These are phyloP conservation scores for Triplophysa bombifrons DNA, from an alignment of 2,797 vertebrate species.

Conservation along the genomic window DNA sequence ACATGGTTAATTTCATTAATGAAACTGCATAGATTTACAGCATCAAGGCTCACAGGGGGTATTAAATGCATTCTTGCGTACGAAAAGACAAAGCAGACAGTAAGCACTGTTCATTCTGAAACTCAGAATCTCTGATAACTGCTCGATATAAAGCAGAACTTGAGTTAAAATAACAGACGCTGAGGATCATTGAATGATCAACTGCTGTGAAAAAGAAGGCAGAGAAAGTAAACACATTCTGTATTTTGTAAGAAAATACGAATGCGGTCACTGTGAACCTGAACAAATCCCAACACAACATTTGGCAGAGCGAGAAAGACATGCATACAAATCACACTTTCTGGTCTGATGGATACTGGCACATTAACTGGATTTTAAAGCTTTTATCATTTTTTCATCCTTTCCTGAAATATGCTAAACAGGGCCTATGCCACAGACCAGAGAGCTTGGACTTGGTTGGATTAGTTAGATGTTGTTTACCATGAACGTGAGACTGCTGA, in stretches of 20 bases:
- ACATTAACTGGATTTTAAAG: neutral
- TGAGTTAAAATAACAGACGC: neutral
- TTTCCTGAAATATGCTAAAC: neutral
- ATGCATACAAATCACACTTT: constrained; percentile 4
- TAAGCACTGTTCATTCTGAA: constrained; percentile 18
- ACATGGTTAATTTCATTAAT: neutral
- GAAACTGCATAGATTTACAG: constrained; percentile 10
- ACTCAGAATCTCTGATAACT: neutral
- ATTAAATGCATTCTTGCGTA: neutral
- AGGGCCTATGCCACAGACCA: constrained; percentile 15
- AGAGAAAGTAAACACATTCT: constrained; percentile 23
- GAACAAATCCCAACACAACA: too few species aligned
- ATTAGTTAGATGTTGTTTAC: constrained; percentile 73
- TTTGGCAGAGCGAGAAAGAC: neutral
- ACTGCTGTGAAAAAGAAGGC: neutral
- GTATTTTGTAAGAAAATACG: constrained; percentile 13
- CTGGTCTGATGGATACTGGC: constrained; percentile 1
- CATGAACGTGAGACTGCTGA: constrained; percentile 97
- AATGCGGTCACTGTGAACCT: neutral
- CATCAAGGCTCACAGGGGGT: neutral
- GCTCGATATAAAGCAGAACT: neutral
- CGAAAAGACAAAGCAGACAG: neutral
- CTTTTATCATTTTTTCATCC: neutral
- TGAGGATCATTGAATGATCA: constrained; percentile 9
- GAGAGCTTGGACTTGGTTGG: constrained; percentile 1